Conservation (phyloP, 2,888 invertebrate genomes). For the Drosophila mimica region DNA sequence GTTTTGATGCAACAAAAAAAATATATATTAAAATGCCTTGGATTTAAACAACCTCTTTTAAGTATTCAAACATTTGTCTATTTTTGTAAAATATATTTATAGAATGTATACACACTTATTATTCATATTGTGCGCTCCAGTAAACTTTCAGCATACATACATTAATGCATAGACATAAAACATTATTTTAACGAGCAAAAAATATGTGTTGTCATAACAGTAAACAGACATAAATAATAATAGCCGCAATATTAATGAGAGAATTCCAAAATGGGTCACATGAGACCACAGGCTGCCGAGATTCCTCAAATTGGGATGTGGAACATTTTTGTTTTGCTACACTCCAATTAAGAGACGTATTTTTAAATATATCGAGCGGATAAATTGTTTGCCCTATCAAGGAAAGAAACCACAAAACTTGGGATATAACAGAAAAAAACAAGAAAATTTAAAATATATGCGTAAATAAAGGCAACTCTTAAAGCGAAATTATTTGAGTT, state of each 20-base stretch:
- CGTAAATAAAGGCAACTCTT: no score
- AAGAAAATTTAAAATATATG: background rate
- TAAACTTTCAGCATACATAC: background rate
- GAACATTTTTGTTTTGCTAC: background rate
- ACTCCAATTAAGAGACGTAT: background rate
- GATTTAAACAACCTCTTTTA: background rate
- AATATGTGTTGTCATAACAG: conserved; percentile 16
- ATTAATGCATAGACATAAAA: conserved; percentile 7
- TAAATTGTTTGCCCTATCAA: background rate
- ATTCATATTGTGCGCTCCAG: conserved; percentile 4
- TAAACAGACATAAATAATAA: background rate
- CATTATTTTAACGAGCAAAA: conserved; percentile 13
- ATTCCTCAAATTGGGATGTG: background rate
- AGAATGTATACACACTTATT: background rate
- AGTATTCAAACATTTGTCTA: background rate
- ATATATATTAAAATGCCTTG: background rate
- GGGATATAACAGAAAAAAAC: background rate
- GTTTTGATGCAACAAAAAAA: no score
- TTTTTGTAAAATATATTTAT: background rate
- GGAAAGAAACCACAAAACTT: background rate
- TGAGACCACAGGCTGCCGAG: background rate
- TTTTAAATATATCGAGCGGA: conserved; percentile 4
- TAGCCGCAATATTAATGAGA: conserved; percentile 10
- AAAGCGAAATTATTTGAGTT: background rate
- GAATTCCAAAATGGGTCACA: conserved; percentile 1